These are phyloP conservation scores for Rhynchonema sp. DNA, from an alignment of 2,888 invertebrate genomes.

Conservation along the genomic window DNA sequence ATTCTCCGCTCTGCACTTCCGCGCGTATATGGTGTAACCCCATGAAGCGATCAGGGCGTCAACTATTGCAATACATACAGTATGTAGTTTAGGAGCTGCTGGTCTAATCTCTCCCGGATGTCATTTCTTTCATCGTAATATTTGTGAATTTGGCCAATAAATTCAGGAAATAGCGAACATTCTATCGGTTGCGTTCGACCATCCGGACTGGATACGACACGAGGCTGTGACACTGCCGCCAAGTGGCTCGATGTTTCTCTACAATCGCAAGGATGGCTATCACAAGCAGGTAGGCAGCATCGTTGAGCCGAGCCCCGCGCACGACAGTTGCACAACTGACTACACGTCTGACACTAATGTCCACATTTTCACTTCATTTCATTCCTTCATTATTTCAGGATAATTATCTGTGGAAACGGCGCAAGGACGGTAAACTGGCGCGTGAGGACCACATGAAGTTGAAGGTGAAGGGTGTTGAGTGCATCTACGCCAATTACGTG, in stretches of 20 bases:
- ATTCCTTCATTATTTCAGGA: neutral
- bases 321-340: neutral
- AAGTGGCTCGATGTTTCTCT: neutral
- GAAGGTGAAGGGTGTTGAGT: slow-evolving; percentile 50
- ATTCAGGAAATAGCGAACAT: neutral
- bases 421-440: slow-evolving; percentile 91
- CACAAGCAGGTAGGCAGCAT: neutral
- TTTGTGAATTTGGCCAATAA: neutral
- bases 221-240: neutral
- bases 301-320: too few species aligned
- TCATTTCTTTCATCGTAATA: neutral
- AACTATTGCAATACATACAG: neutral
- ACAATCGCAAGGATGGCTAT: neutral
- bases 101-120: too few species aligned
- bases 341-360: neutral
- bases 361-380: neutral
- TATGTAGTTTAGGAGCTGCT: too few species aligned
- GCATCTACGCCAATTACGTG: slow-evolving; percentile 95
- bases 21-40: too few species aligned
- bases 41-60: too few species aligned
- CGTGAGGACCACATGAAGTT: slow-evolving; percentile 98
- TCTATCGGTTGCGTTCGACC: neutral
- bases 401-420: slow-evolving; percentile 94
- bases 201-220: neutral
- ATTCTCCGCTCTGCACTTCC: too few species aligned